A percentile compares a stretch with the other conserved stretches of the same genome.
Conservation (phyloP, 2,888 invertebrate genomes). For the Operophtera brumata region DNA sequence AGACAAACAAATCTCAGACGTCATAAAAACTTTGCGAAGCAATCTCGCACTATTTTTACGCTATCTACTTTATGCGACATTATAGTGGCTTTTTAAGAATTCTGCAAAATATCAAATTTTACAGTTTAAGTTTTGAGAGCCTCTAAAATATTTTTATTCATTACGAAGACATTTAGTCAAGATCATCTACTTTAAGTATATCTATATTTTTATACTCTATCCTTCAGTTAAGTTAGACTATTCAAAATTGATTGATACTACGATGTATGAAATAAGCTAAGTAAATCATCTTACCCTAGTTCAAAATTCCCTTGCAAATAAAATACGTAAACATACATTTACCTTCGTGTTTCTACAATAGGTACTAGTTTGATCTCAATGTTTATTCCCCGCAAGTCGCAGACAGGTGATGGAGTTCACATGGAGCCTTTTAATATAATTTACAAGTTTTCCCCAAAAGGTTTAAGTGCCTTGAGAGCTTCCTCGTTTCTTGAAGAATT, state of each 20-base stretch:
- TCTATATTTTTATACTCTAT: too few relatives aligned
- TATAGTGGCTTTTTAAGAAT: not conserved
- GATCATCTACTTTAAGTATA: too few relatives aligned
- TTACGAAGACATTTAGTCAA: too few relatives aligned
- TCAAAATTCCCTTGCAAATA: not conserved
- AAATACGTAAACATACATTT: not conserved
- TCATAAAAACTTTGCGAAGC: conserved; percentile 19
- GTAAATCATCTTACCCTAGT: too few relatives aligned
- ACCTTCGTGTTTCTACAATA: not conserved
- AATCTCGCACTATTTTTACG: conserved; percentile 20
- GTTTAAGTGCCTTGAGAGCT: conserved; percentile 43
- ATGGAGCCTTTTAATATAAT: conserved; percentile 52
- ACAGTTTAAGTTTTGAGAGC: not conserved
- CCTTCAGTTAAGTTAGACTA: too few relatives aligned
- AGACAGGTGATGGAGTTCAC: conserved; percentile 48
- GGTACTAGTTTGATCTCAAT: conserved; percentile 30
- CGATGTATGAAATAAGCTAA: too few relatives aligned
- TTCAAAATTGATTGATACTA: too few relatives aligned
- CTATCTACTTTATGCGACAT: not conserved
- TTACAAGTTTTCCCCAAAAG: conserved; percentile 49
- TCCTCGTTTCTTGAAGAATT: conserved; percentile 36
- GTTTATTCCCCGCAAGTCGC: conserved; percentile 37
- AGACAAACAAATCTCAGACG: conserved; percentile 14
- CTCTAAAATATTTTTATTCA: too few relatives aligned
- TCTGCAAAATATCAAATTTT: not conserved